Base-by-base conservation (phyloP, 2,888 invertebrate species). In the Melinaea menophilus region DNA sequence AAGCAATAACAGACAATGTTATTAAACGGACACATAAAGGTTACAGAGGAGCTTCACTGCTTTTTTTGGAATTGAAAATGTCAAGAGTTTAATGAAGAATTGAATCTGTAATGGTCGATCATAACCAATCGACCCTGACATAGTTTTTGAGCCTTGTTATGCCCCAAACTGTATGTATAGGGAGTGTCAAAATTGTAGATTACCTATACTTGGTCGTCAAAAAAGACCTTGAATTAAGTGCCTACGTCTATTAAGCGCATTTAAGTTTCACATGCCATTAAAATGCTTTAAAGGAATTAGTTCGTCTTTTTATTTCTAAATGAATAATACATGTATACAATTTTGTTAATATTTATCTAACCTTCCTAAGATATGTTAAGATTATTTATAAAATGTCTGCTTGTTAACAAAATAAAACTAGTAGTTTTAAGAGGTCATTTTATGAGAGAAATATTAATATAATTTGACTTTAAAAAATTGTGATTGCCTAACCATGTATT, bases 101-200 rank as follows among this genome's bases (percentile, higher is more conserved):
- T 58, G 59, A 62, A 62, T 65, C 54, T 51, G 56, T 54, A 59
- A 56, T 62, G 59, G 55, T 63, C 11, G n/a, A 51, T 31, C 31
- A 22, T 51, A 51, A 51, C 41, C 41, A 5, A 41, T 41, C 41
- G 31, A 31, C 51, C 51, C 51, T 51, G 51, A 31, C 51, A 51
- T 31, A n/a, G 22, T 51, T 51, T 31, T 7, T 22, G 9, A 51
- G 31, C 12, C 51, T 51, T 31, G 51, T 51, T 31, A 51, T 51
- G 31, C 51, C 51, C 51, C 22, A 51, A 51, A 41, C 9, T 41
- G 7, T 51, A 51, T 4, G 11, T 51, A 11, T 3, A 31, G 31
- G 9, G 9, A 7, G 51, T 51, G 9, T 41, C 51, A 31, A 51
- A 31, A 51, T 51, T 51, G 31, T 51, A 31, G 51, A 51, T 31